phyloP scores from a whole-genome alignment of 37 sponge, comb jelly and placozoan species.

The Amphimedon queenslandica region DNA sequence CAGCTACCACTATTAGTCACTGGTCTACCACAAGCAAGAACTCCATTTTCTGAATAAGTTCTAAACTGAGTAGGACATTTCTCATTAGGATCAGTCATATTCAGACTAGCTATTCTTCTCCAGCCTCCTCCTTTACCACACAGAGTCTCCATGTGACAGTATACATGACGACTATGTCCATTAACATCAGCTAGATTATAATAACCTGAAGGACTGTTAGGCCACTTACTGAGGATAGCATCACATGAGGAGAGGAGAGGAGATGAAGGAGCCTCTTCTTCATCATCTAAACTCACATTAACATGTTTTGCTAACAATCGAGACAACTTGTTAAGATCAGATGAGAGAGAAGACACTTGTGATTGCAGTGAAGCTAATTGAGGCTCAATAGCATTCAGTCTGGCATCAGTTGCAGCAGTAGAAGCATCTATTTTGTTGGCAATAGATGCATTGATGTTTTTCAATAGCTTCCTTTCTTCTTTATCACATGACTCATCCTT shows the following conservation, averaged over 20 bases:
- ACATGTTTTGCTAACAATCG: neutral
- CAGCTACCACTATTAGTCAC: neutral
- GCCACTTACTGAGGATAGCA: neutral
- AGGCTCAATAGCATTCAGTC: too few species aligned
- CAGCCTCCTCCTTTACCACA: constrained; percentile 7
- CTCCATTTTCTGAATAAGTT: neutral
- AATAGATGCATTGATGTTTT: too few species aligned
- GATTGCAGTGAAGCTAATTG: too few species aligned
- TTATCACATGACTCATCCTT: too few species aligned
- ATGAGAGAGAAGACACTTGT: too few species aligned
- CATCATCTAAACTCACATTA: neutral
- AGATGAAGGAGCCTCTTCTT: neutral
- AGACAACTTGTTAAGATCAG: too few species aligned
- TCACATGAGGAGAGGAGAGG: constrained; percentile 6
- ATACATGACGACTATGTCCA: constrained; percentile 12
- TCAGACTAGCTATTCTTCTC: constrained; percentile 9
- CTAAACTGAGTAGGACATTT: constrained; percentile 4
- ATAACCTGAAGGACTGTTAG: neutral
- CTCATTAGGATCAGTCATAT: constrained; percentile 16
- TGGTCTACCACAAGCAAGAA: constrained; percentile 14
- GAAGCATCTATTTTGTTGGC: too few species aligned
- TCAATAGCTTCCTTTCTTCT: too few species aligned
- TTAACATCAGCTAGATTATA: neutral
- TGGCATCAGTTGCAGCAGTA: too few species aligned
- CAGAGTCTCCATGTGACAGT: constrained; percentile 13